These are phyloP conservation scores for Hymenochirus boettgeri DNA, from an alignment of 2,113 vertebrate species.

Conservation along the genomic window DNA sequence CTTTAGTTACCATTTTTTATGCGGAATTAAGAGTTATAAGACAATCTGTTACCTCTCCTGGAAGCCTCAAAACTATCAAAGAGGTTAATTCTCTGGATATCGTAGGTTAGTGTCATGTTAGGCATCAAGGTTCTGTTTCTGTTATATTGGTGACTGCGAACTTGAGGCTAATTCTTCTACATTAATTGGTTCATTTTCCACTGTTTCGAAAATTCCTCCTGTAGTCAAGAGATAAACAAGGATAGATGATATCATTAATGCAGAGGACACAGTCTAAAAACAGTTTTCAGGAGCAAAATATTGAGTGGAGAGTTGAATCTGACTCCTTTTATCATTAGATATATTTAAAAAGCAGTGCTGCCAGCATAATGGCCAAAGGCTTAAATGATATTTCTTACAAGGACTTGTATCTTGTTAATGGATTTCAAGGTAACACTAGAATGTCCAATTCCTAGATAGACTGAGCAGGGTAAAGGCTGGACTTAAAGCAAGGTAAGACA, in stretches of 20 bases:
- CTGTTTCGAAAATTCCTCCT: slow-evolving; percentile 97
- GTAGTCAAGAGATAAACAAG: slow-evolving; percentile 53
- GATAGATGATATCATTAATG: slow-evolving; percentile 45
- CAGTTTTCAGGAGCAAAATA: slow-evolving; percentile 15
- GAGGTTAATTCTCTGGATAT: slow-evolving; percentile 96
- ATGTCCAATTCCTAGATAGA: no score
- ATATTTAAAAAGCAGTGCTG: no score
- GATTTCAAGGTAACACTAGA: no score
- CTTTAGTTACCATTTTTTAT: no score
- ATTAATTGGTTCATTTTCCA: slow-evolving; percentile 92
- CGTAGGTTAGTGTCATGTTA: slow-evolving; percentile 95
- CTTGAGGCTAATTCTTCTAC: slow-evolving; percentile 95
- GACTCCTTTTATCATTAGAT: no score
- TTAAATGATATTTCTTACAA: no score
- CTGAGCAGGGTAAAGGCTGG: no score
- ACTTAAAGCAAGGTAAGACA: no score
- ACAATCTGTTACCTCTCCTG: slow-evolving; percentile 74
- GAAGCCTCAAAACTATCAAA: slow-evolving; percentile 98
- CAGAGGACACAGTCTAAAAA: not conserved
- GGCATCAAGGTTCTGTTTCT: slow-evolving; percentile 95
- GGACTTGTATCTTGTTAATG: no score
- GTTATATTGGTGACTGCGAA: slow-evolving; percentile 96
- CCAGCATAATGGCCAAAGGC: no score
- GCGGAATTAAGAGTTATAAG: not conserved
- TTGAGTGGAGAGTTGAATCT: slow-evolving; percentile 12